phyloP scores from a whole-genome alignment of 2,797 vertebrate species.

The Sorex maritimensis region DNA sequence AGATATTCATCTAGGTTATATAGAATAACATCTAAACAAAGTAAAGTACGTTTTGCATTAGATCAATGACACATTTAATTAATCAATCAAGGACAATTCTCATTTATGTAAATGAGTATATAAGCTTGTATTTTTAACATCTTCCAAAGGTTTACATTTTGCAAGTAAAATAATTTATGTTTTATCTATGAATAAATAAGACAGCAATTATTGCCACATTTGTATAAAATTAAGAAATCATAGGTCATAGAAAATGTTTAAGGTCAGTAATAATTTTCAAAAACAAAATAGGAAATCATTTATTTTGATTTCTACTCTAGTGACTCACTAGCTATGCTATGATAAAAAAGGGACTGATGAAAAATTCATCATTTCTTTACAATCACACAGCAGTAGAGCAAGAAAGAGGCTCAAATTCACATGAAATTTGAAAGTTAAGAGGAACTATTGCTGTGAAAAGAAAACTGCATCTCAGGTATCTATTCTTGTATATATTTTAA shows the following conservation, averaged over 20 bases:
- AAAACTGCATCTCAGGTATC: slow-evolving; percentile 72
- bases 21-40: neutral
- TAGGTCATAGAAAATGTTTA: slow-evolving; percentile 6
- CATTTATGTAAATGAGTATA: neutral
- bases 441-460: slow-evolving; percentile 74
- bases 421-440: slow-evolving; percentile 75
- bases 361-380: slow-evolving; percentile 74
- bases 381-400: slow-evolving; percentile 67
- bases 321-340: slow-evolving; percentile 40
- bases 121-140: neutral
- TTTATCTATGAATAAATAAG: neutral
- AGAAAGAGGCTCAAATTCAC: slow-evolving; percentile 76
- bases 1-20: neutral
- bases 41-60: neutral
- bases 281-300: slow-evolving; percentile 56
- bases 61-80: slow-evolving; percentile 39
- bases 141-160: neutral
- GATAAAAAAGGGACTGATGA: slow-evolving; percentile 62
- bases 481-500: slow-evolving; percentile 45
- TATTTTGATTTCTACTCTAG: slow-evolving; percentile 63
- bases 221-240: slow-evolving; percentile 33
- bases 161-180: neutral
- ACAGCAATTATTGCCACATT: neutral
- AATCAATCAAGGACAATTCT: neutral
- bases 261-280: slow-evolving; percentile 14